A percentile compares a stretch with the other conserved stretches of the same genome.
Conservation (phyloP, 2,113 vertebrate species). For the Dermatemys mawii region DNA sequence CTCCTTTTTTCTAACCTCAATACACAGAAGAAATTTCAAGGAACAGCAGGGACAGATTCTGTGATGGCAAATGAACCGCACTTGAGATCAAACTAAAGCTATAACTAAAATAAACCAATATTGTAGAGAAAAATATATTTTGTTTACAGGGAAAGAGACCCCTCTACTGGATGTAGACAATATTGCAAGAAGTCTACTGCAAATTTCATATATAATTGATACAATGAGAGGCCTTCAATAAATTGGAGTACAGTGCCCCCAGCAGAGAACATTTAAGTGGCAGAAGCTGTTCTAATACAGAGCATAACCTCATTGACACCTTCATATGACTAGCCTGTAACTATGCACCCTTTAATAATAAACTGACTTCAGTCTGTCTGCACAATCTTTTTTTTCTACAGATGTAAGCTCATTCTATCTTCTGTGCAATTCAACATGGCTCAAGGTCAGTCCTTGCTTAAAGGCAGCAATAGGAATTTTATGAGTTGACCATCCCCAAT, state of each 20-base stretch:
- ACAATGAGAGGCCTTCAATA: constrained; percentile 15
- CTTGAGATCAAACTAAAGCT: constrained; percentile 50
- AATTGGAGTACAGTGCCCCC: neutral
- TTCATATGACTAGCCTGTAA: neutral
- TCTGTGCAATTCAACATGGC: constrained; percentile 32
- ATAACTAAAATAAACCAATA: neutral
- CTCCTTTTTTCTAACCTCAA: constrained; percentile 53
- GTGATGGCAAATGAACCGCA: constrained; percentile 37
- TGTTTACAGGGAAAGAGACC: constrained; percentile 32
- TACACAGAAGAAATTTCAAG: constrained; percentile 41
- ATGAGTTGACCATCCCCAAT: neutral
- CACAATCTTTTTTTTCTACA: neutral
- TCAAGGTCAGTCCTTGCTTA: constrained; percentile 23
- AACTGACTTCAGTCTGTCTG: neutral
- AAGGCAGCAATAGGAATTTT: neutral
- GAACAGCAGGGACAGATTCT: constrained; percentile 38
- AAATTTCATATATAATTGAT: neutral
- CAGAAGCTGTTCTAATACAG: neutral
- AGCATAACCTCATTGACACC: neutral
- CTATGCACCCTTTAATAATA: neutral
- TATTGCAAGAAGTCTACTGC: constrained; percentile 1
- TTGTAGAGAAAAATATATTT: neutral
- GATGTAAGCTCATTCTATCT: constrained; percentile 36
- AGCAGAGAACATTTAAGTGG: neutral
- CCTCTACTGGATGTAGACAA: constrained; percentile 58